Evolutionary conservation across 2,888 invertebrate genomes (phyloP), one percentile per base, ranked within the genome.

Genomic region (Phorcus lineatus): DNA sequence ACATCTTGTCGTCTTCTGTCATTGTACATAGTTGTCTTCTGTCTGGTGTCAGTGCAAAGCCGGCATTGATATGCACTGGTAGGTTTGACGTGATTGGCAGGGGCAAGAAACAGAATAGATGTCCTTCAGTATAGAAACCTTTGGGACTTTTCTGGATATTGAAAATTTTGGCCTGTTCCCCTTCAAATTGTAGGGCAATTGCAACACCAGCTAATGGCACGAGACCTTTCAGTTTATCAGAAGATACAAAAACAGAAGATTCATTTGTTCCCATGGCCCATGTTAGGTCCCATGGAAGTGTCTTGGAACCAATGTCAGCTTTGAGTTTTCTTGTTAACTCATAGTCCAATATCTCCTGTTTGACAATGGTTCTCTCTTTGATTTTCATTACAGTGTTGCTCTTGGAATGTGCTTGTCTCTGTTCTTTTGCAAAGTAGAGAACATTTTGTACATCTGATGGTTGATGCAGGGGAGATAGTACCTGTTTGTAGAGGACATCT

Each of bases 101-200:
- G 1, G 92, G 92, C 22, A 92, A 81, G 80, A 87, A 92, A 80
- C 91, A 90, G 84, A 91, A 92, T 0, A 91, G 47, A 54, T 84
- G 86, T 7, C 87, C 87, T n/a, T 54, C 74, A 40, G 54, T 57
- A 80, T 88, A 87, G 79, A 86, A 87, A 52, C 89, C 87, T 66
- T 3, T 40, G 13, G 66, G 54, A 54, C 62, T 31, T 0, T 66
- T 17, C 16, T 17, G 11, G 22, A 86, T 11, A 2, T 36, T 2
- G 4, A 31, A 0, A 1, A 78, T 53, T 19, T 22, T 47, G 13
- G 17, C 17, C 9, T 53, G 62, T 2, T 78, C 62, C 22, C 57
- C 36, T n/a, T n/a, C 19, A 24, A 24, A 81, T 54, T 79, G 19
- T 0, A 89, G 74, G 7, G 86, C 86, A 3, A 90, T 86, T 17